Percentiles rank a stretch among this genome's conserved stretches.
phyloP scores from a whole-genome alignment of 2,113 vertebrate genomes.

The Syngnathus typhle region DNA sequence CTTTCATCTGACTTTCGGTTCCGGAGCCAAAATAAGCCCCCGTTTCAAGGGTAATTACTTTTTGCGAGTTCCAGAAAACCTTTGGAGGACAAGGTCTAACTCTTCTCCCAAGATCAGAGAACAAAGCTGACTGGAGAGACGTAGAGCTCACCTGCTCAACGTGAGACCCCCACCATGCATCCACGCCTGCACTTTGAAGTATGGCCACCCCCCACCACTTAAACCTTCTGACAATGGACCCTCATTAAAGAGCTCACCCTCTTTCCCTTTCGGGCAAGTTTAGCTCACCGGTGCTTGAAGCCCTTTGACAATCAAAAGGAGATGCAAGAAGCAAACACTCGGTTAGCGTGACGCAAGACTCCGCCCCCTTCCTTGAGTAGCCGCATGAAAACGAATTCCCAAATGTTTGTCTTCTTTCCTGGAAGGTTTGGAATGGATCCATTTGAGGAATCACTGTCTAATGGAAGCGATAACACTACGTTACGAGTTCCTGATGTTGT shows the following conservation, averaged over 20 bases:
- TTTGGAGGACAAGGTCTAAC: background rate
- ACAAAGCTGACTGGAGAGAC: background rate
- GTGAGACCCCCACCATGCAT: conserved; percentile 18
- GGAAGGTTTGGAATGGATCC: background rate
- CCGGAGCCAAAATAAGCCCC: background rate
- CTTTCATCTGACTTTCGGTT: background rate
- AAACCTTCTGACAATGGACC: conserved; percentile 26
- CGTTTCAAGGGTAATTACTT: background rate
- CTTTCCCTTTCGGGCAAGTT: conserved; percentile 18
- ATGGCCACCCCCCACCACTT: conserved; percentile 10
- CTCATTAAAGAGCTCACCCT: conserved; percentile 34
- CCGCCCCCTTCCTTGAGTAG: background rate
- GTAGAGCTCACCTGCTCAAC: conserved; percentile 13
- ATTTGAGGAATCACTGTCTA: too few relatives aligned
- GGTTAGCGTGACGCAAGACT: background rate
- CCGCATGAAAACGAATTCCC: background rate
- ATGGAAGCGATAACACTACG: too few relatives aligned
- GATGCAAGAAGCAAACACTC: background rate
- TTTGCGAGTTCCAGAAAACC: background rate
- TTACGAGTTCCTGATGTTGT: too few relatives aligned
- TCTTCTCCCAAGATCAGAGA: conserved; percentile 18
- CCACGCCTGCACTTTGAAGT: conserved; percentile 51
- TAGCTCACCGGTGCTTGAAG: conserved; percentile 34
- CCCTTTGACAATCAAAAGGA: conserved; percentile 6
- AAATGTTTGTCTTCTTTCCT: background rate